phyloP scores from a whole-genome alignment of 92 coral and sea anemone genomes.

The Zoanthus solanderi region DNA sequence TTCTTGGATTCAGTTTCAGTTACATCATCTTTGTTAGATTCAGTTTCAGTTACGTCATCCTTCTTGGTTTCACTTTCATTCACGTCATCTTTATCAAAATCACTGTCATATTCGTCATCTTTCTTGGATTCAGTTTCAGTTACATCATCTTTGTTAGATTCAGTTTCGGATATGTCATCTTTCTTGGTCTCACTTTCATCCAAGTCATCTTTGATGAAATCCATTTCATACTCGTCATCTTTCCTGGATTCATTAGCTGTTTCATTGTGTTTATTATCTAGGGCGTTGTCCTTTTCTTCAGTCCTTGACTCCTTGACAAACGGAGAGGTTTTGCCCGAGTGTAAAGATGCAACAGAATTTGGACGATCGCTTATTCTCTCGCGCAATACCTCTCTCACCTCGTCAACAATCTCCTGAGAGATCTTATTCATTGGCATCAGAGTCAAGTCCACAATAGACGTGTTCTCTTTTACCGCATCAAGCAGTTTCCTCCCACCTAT shows the following conservation, averaged over 20 bases:
- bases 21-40: neutral
- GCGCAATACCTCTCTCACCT: constrained; percentile 81
- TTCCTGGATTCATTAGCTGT: neutral
- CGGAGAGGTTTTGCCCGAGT: constrained; percentile 18
- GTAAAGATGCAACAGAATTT: constrained; percentile 51
- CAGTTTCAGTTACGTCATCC: neutral
- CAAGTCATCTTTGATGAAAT: too few species aligned
- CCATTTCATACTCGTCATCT: too few species aligned
- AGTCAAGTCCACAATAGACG: constrained; percentile 85
- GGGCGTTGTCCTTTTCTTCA: neutral
- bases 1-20: neutral
- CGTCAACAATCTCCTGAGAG: constrained; percentile 74
- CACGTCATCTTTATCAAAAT: too few species aligned
- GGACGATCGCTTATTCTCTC: constrained; percentile 71
- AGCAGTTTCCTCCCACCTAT: constrained; percentile 86
- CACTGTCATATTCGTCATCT: too few species aligned
- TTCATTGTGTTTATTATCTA: neutral
- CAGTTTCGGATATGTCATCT: too few species aligned
- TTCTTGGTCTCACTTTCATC: too few species aligned
- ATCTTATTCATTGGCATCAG: constrained; percentile 94
- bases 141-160: too few species aligned
- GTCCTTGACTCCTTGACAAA: neutral
- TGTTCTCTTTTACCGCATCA: constrained; percentile 83
- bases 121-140: too few species aligned
- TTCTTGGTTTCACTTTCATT: neutral